Evolutionary conservation across 2,888 invertebrate genomes (phyloP).

Genomic region (Melikaiella ostensackeni): DNA sequence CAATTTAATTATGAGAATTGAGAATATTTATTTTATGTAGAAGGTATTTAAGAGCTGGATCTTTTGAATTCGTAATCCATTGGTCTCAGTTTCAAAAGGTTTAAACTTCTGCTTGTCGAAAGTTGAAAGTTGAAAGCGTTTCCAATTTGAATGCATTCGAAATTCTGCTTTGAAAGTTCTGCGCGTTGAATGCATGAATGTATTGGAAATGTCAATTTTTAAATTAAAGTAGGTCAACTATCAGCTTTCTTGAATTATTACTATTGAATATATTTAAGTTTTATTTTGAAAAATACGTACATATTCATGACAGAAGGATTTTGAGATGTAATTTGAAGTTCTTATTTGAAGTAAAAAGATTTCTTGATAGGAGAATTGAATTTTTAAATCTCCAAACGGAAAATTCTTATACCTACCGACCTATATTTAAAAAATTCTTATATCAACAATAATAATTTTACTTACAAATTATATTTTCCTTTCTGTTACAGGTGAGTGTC

Average conservation of each 20-base stretch:
- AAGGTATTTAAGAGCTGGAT: not conserved
- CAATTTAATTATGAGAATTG: not conserved
- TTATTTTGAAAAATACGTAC: not conserved
- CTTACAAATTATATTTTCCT: not conserved
- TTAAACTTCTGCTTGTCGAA: not conserved
- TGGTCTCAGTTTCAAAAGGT: not conserved
- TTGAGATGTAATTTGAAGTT: no score
- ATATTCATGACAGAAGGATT: no score
- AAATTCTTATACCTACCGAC: no score
- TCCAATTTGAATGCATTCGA: constrained; percentile 1
- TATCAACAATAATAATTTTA: no score
- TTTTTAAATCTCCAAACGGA: no score
- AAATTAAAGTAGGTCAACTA: no score
- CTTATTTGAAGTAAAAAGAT: no score
- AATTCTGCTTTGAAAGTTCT: not conserved
- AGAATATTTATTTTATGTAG: not conserved
- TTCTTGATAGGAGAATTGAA: no score
- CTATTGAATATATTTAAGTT: not conserved
- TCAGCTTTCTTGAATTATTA: no score
- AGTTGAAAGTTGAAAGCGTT: not conserved
- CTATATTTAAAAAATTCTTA: no score
- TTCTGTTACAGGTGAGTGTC: constrained; percentile 25
- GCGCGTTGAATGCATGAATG: no score
- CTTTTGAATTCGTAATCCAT: not conserved
- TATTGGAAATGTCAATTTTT: no score